phyloP scores from a whole-genome alignment of 2,113 vertebrate genomes.

The Ictalurus punctatus region DNA sequence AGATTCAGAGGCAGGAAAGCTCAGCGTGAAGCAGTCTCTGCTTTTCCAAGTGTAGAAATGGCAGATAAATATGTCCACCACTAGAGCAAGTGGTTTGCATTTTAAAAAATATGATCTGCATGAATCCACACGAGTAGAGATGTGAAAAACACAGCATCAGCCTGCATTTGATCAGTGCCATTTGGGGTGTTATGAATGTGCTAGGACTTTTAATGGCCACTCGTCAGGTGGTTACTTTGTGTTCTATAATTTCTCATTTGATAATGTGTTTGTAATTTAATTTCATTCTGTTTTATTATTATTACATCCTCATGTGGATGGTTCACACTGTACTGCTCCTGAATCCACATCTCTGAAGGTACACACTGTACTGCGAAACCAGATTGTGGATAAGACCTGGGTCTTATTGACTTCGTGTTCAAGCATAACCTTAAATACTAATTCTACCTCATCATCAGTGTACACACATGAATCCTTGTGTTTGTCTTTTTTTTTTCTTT shows the following conservation, averaged over 20 bases:
- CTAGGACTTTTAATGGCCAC: neutral
- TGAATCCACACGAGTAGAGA: neutral
- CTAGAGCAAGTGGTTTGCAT: neutral
- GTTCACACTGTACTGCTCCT: neutral
- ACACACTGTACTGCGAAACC: neutral
- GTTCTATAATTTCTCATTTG: neutral
- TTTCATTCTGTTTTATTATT: neutral
- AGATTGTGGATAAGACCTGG: neutral
- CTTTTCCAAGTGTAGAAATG: neutral
- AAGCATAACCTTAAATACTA: neutral
- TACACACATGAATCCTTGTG: neutral
- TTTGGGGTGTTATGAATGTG: neutral
- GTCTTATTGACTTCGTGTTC: neutral
- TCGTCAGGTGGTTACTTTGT: neutral
- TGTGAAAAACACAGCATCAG: neutral
- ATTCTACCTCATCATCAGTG: neutral
- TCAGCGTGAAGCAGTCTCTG: neutral
- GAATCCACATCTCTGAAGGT: neutral
- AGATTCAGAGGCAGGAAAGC: neutral
- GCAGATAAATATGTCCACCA: conserved; percentile 9
- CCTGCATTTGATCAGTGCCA: no score
- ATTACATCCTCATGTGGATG: neutral
- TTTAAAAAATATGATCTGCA: no score
- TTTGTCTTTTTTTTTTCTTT: neutral
- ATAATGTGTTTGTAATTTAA: neutral